Evolutionary conservation across 2,797 vertebrate genomes (phyloP), one percentile per base, ranked within the genome.

Genomic region (Ctenopoma kingsleyae): DNA sequence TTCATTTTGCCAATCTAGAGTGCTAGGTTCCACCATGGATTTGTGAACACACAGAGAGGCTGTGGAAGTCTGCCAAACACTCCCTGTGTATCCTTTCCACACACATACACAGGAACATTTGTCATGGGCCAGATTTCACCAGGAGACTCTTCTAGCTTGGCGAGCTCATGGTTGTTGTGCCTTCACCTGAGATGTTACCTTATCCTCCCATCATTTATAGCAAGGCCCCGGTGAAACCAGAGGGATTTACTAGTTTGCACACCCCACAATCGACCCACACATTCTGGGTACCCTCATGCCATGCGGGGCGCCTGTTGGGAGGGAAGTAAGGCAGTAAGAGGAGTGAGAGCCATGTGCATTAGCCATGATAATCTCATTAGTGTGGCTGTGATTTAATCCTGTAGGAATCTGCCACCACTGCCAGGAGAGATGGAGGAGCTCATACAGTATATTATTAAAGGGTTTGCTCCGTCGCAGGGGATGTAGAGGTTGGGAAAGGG

Each of bases 291-390:
- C 40, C 61, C 62, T 58, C 32, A 48, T 41, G 51, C 46, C 30
- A 41, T 13, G 65, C 51, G 67, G 27, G 25, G 54, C 0, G 55
- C 65, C 65, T 41, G 67, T 53, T 17, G 78, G 56, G 67, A 69
- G 59, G 46, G 35, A 52, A 47, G 46, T 23, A 59, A 56, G 9
- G 51, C 15, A 13, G 51, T 38, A 0, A 25, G 41, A 36, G 36
- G 58, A 70, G 61, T 23, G 62, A 30, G 78, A 77, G 66, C 52
- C 23, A 9, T 74, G 78, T 67, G 77, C 83, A 84, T 91, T 89
- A 87, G 76, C 83, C 83, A 78, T 87, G 86, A 78, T 89, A 90
- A 90, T 89, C 89, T 86, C 70, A 87, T 91, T 91, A 89, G 81
- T 8, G 62, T 4, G 27, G 76, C 81, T 78, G 30, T 87, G 91